Evolutionary conservation across 2,888 invertebrate species (phyloP).

Genomic region (Heliconius sara): DNA sequence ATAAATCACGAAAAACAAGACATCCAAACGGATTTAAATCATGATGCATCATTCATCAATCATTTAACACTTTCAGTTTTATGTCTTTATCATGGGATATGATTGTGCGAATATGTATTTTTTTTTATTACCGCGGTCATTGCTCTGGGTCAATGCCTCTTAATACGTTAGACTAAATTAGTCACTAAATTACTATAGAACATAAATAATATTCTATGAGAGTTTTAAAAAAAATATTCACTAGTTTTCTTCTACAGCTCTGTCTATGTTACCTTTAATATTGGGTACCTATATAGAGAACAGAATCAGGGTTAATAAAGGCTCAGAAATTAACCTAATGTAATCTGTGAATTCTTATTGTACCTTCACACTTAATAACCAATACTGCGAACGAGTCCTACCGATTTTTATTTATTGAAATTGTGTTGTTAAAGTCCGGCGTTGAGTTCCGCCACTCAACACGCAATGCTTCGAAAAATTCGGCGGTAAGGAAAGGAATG

Average conservation of each 20-base stretch:
- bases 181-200: conserved; percentile 1
- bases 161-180: conserved; percentile 6
- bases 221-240: not conserved
- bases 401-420: no score
- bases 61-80: conserved; percentile 44
- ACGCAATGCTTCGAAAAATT: no score
- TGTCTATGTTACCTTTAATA: not conserved
- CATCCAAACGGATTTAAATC: not conserved
- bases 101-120: conserved; percentile 38
- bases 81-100: conserved; percentile 32
- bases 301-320: no score
- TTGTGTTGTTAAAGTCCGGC: no score
- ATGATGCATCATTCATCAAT: not conserved
- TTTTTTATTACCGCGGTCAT: conserved; percentile 43
- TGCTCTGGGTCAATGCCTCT: conserved; percentile 37
- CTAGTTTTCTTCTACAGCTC: not conserved
- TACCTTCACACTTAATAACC: no score
- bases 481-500: no score
- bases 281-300: no score
- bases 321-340: no score
- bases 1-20: not conserved
- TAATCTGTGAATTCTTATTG: no score
- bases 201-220: not conserved
- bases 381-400: no score
- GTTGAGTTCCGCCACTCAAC: no score